phyloP scores from a whole-genome alignment of 2,113 vertebrate species.

The Passer domesticus region DNA sequence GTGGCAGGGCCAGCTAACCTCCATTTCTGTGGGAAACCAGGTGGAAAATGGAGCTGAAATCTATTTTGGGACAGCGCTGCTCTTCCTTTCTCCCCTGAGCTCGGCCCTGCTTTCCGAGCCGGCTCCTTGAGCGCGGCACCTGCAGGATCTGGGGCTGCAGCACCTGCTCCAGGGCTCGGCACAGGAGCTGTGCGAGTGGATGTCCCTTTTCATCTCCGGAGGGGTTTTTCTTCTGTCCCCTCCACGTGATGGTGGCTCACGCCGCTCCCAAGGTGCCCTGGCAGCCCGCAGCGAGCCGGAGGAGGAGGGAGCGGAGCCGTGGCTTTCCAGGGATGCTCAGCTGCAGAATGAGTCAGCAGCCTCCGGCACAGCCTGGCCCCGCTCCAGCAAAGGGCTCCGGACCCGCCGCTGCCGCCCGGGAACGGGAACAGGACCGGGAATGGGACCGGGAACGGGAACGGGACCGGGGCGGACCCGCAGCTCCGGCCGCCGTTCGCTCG shows the following conservation, averaged over 20 bases:
- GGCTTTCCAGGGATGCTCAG: constrained; percentile 58
- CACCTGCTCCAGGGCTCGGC: fast-evolving
- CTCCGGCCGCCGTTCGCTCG: neutral
- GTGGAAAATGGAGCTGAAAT: constrained; percentile 10
- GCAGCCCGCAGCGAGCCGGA: neutral
- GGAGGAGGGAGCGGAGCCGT: neutral
- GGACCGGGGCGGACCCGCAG: neutral
- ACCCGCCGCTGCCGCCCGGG: neutral
- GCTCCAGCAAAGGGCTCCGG: constrained; percentile 7
- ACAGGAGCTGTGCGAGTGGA: neutral
- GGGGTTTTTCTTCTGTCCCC: neutral
- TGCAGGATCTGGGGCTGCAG: neutral
- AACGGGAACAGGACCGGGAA: fast-evolving
- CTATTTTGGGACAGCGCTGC: neutral
- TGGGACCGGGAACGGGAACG: no score
- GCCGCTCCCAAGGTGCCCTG: constrained; percentile 43
- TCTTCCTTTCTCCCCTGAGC: neutral
- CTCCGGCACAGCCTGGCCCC: constrained; percentile 1
- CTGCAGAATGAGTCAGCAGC: constrained; percentile 68
- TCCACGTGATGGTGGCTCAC: neutral
- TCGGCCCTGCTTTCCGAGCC: neutral
- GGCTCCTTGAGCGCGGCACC: fast-evolving
- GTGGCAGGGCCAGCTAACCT: neutral
- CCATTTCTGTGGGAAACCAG: constrained; percentile 10
- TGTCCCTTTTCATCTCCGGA: neutral